Conservation (phyloP, 1,140 invertebrate genomes). For the Lethrus apterus region DNA sequence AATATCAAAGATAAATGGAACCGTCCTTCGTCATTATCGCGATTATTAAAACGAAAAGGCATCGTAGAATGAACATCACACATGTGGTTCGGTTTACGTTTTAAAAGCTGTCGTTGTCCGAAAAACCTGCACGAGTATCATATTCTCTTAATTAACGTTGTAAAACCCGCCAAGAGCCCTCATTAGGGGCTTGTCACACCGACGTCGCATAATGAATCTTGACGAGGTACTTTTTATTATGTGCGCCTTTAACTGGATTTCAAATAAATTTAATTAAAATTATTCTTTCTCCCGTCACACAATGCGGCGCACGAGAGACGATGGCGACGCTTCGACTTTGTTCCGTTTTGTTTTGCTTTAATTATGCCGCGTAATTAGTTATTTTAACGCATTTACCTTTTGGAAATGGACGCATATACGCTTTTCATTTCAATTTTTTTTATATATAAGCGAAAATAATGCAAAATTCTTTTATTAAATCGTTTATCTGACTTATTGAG, state of each 20-base stretch:
- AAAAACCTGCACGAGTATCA: conserved; percentile 34
- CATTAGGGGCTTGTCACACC: conserved; percentile 39
- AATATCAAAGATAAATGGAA: conserved; percentile 12
- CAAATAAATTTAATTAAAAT: conserved; percentile 40
- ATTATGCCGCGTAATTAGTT: no score
- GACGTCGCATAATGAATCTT: conserved; percentile 39
- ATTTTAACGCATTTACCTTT: no score
- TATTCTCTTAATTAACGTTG: conserved; percentile 40
- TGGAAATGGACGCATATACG: no score
- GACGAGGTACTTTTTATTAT: conserved; percentile 39
- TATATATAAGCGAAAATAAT: no score
- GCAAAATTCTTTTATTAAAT: no score
- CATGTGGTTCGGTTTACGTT: conserved; percentile 20
- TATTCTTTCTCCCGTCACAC: conserved; percentile 20
- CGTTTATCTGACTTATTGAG: no score
- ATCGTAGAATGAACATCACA: conserved; percentile 15
- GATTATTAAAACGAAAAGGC: conserved; percentile 15
- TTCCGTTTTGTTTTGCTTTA: no score
- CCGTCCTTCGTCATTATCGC: conserved; percentile 16
- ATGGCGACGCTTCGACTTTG: conserved; percentile 6
- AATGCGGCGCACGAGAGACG: no score
- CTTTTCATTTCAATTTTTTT: no score
- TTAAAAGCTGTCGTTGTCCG: conserved; percentile 32
- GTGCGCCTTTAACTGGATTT: conserved; percentile 37
- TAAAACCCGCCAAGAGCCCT: conserved; percentile 38